These are phyloP conservation scores for Characodon lateralis DNA, from an alignment of 2,797 vertebrate species.

Conservation along the genomic window DNA sequence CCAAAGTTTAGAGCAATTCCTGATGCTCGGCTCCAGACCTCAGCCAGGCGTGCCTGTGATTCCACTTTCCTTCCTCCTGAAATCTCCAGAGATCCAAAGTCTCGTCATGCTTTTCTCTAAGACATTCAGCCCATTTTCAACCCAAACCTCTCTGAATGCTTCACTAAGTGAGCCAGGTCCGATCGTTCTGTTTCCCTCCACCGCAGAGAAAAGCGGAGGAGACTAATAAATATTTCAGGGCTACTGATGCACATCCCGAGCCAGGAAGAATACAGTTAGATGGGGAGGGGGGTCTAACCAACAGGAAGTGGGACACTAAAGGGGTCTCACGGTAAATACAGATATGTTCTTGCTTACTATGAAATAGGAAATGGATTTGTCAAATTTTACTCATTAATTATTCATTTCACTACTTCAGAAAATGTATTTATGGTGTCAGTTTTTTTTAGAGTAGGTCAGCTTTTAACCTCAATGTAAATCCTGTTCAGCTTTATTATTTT, in stretches of 20 bases:
- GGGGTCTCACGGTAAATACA: constrained; percentile 64
- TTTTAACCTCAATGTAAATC: constrained; percentile 19
- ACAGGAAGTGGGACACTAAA: constrained; percentile 67
- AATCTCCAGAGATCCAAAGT: constrained; percentile 39
- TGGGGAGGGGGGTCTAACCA: constrained; percentile 14
- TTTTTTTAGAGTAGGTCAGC: constrained; percentile 30
- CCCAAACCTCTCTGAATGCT: constrained; percentile 39
- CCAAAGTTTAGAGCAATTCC: constrained; percentile 20
- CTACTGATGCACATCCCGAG: constrained; percentile 69
- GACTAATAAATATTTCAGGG: constrained; percentile 80
- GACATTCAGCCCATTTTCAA: constrained; percentile 48
- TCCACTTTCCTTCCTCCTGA: constrained; percentile 43
- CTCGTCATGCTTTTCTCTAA: constrained; percentile 29
- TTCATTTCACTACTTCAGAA: constrained; percentile 64
- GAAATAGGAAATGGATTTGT: constrained; percentile 70
- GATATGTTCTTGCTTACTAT: constrained; percentile 62
- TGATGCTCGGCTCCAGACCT: constrained; percentile 24
- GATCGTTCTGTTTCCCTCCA: constrained; percentile 60
- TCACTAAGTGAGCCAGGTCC: constrained; percentile 51
- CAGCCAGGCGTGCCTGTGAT: constrained; percentile 40
- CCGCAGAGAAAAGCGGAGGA: constrained; percentile 61
- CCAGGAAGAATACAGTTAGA: constrained; percentile 23
- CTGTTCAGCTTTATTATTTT: constrained; percentile 22
- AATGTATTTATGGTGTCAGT: constrained; percentile 42
- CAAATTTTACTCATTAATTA: constrained; percentile 61